Conservation (phyloP, 2,797 vertebrate species). For the Enteromius mattozi region DNA sequence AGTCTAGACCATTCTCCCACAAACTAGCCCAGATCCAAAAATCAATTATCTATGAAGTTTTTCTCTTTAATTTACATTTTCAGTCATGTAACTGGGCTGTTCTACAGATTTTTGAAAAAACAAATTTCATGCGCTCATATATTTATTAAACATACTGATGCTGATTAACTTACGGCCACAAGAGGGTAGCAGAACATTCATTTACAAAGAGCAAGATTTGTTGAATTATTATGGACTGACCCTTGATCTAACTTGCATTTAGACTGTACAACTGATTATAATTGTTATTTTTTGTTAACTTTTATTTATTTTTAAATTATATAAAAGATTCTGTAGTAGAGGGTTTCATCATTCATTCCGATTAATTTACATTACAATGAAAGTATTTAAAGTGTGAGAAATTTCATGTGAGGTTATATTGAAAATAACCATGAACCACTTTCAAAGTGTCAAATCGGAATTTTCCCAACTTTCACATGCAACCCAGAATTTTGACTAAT, state of each 20-base stretch:
- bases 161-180: conserved; percentile 18
- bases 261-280: background rate
- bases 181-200: conserved; percentile 31
- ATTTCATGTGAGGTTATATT: background rate
- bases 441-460: background rate
- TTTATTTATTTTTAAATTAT: background rate
- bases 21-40: background rate
- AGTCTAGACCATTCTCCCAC: background rate
- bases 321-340: background rate
- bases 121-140: background rate
- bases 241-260: background rate
- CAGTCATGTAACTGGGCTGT: conserved; percentile 5
- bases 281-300: background rate
- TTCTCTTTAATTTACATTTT: background rate
- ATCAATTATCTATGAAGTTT: background rate
- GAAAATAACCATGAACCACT: background rate
- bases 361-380: background rate
- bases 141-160: background rate
- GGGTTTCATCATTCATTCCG: background rate
- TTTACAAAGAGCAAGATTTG: background rate
- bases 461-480: background rate
- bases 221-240: background rate
- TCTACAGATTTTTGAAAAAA: background rate
- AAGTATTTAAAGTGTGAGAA: background rate
- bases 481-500: conserved; percentile 21